A percentile compares a stretch with the other conserved stretches of the same genome.
Conservation (phyloP, 1,140 invertebrate genomes). For the Zaprionus ghesquierei region DNA sequence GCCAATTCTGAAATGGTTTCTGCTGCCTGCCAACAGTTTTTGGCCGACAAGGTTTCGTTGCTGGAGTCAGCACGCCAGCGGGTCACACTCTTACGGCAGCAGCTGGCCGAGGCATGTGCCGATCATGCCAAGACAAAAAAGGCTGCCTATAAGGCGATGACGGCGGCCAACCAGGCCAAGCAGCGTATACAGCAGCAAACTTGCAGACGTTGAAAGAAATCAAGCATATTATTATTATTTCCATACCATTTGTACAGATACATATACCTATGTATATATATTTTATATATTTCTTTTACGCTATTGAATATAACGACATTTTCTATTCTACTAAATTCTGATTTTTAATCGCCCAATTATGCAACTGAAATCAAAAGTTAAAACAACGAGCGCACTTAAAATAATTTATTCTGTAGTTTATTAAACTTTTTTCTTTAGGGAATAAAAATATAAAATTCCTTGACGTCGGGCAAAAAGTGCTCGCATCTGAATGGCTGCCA, state of each 20-base stretch:
- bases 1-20: constrained; percentile 32
- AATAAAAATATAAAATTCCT: constrained; percentile 83
- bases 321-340: not conserved
- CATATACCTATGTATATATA: not conserved
- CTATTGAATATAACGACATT: not conserved
- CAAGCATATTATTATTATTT: too few relatives aligned
- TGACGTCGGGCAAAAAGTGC: constrained; percentile 72
- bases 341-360: not conserved
- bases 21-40: constrained; percentile 37
- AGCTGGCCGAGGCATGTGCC: constrained; percentile 39
- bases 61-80: constrained; percentile 59
- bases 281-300: not conserved
- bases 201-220: too few relatives aligned
- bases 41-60: constrained; percentile 28
- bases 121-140: constrained; percentile 54
- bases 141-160: constrained; percentile 37
- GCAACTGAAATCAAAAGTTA: not conserved
- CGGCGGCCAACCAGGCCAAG: constrained; percentile 59
- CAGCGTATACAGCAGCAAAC: constrained; percentile 17
- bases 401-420: constrained; percentile 75
- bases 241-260: too few relatives aligned
- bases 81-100: constrained; percentile 30
- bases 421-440: constrained; percentile 82
- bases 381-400: constrained; percentile 21
- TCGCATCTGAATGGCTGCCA: constrained; percentile 78